These are phyloP conservation scores for Pissodes strobi DNA, from an alignment of 1,140 invertebrate genomes.

Conservation along the genomic window DNA sequence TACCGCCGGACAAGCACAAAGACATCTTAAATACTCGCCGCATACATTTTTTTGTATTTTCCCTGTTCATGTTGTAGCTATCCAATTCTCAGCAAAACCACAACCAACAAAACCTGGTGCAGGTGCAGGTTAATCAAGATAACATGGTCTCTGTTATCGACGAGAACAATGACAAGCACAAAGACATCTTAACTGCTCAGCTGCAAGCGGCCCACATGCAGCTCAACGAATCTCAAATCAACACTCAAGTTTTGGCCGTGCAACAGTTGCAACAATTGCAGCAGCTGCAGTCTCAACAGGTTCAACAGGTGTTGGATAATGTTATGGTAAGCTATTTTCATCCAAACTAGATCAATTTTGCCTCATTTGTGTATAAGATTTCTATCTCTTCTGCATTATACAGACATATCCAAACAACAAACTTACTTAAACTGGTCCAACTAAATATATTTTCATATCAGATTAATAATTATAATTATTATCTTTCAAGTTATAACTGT, in stretches of 20 bases:
- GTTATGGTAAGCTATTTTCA: constrained; percentile 48
- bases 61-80: constrained; percentile 43
- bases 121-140: constrained; percentile 55
- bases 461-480: too few relatives aligned
- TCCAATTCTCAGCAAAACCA: constrained; percentile 54
- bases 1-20: too few relatives aligned
- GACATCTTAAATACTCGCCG: too few relatives aligned
- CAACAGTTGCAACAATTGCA: constrained; percentile 55
- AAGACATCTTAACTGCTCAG: constrained; percentile 50
- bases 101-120: constrained; percentile 52
- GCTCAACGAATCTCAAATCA: constrained; percentile 49
- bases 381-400: too few relatives aligned
- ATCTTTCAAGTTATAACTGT: too few relatives aligned
- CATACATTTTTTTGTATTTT: too few relatives aligned
- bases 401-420: too few relatives aligned
- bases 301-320: constrained; percentile 54
- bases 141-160: constrained; percentile 56
- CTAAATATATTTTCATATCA: too few relatives aligned
- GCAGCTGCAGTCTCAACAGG: constrained; percentile 54
- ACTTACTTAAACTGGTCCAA: too few relatives aligned
- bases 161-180: constrained; percentile 51
- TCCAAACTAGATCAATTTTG: too few relatives aligned
- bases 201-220: constrained; percentile 52
- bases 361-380: too few relatives aligned
- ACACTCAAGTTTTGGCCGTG: constrained; percentile 51